Conservation (phyloP, 1,140 invertebrate species). For the Drosophila orena region DNA sequence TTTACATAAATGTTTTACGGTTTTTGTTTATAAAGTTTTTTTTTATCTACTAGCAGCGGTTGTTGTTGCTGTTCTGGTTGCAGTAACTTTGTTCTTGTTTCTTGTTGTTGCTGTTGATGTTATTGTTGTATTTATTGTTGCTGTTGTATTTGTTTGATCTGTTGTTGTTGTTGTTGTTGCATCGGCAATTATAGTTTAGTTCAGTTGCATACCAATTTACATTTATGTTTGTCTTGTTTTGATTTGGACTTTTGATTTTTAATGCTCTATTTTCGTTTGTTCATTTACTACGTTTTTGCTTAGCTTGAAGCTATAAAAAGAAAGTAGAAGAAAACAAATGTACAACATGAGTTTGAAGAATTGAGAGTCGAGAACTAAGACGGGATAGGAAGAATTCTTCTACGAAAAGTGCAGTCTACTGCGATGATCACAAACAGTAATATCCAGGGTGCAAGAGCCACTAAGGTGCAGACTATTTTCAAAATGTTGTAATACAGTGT, state of each 20-base stretch:
- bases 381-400: constrained; percentile 1
- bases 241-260: constrained; percentile 34
- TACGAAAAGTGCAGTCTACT: constrained; percentile 3
- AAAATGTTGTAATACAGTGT: not conserved
- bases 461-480: not conserved
- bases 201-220: constrained; percentile 72
- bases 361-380: constrained; percentile 22
- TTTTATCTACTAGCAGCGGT: constrained; percentile 65
- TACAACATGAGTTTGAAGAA: constrained; percentile 73
- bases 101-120: constrained; percentile 38
- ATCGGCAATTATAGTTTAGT: constrained; percentile 30
- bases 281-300: constrained; percentile 62
- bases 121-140: constrained; percentile 40
- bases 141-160: constrained; percentile 38
- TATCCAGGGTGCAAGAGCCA: constrained; percentile 9
- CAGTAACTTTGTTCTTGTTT: constrained; percentile 42
- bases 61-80: constrained; percentile 40
- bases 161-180: constrained; percentile 23
- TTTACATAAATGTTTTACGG: constrained; percentile 24
- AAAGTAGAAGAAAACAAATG: constrained; percentile 78
- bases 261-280: constrained; percentile 44
- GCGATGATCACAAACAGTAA: not conserved
- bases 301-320: constrained; percentile 79
- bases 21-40: constrained; percentile 7
- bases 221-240: constrained; percentile 59